These are phyloP conservation scores for Tipula unca DNA, from an alignment of 2,888 invertebrate species.

Conservation along the genomic window DNA sequence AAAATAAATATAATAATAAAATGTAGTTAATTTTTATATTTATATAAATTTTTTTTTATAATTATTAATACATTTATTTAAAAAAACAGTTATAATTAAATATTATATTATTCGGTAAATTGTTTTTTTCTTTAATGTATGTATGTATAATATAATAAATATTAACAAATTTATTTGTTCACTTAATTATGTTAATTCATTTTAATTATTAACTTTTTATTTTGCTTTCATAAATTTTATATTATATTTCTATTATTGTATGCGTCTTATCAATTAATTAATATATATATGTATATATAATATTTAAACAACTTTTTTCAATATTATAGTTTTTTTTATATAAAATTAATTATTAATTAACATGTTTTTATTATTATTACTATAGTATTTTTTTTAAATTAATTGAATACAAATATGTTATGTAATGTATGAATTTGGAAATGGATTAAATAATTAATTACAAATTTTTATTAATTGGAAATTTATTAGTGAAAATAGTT, in stretches of 20 bases:
- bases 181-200: background rate
- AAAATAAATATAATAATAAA: background rate
- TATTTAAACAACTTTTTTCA: background rate
- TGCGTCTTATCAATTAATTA: background rate
- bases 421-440: background rate
- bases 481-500: background rate
- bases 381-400: background rate
- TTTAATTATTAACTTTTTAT: background rate
- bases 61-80: background rate
- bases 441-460: background rate
- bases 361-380: background rate
- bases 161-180: background rate
- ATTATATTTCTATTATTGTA: background rate
- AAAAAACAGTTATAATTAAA: background rate
- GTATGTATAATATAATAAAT: background rate
- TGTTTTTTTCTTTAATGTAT: background rate
- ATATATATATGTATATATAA: background rate
- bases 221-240: background rate
- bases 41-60: background rate
- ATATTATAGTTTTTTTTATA: background rate
- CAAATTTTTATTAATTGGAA: background rate
- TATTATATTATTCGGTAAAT: background rate
- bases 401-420: background rate
- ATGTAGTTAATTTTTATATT: background rate
- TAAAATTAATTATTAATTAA: background rate